A percentile compares a stretch with the other conserved stretches of the same genome.
phyloP scores from a whole-genome alignment of 1,140 invertebrate species.

The Drosophila pruinosa region DNA sequence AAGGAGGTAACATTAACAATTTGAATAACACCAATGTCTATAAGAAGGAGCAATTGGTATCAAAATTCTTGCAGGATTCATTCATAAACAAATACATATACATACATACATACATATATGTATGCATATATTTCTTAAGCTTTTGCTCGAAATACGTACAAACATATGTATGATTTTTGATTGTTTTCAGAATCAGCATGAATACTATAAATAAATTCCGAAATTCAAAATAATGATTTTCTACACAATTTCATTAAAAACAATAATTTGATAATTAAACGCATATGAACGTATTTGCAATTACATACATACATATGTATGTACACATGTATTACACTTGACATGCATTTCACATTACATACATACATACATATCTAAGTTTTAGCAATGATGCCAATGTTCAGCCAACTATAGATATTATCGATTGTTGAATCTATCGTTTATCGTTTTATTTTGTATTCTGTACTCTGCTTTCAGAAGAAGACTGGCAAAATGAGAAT shows the following conservation, averaged over 20 bases:
- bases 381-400: neutral
- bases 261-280: neutral
- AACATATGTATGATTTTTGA: no score
- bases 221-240: no score
- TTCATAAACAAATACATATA: neutral
- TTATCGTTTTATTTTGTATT: neutral
- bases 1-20: conserved; percentile 78
- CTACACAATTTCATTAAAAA: neutral
- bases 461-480: conserved; percentile 53
- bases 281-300: no score
- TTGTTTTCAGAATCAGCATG: no score
- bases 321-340: neutral
- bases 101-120: neutral
- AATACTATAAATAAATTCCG: no score
- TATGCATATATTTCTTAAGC: neutral
- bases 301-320: no score
- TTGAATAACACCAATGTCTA: no score
- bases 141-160: neutral
- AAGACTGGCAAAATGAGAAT: conserved; percentile 83
- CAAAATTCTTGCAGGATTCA: no score
- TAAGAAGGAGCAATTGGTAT: no score
- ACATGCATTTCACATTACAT: neutral
- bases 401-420: conserved; percentile 15
- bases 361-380: neutral
- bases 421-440: neutral